These are phyloP conservation scores for Felis catus DNA, from an alignment of 2,113 vertebrate genomes.

Conservation along the genomic window F.catus_Fca126_mat1.0 CM031412.1:1195001-1195500, in stretches of 20 bases:
- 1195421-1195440: neutral
- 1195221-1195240: neutral
- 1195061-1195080: neutral
- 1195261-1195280: neutral
- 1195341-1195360: accelerated
- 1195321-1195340: neutral
- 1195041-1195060: neutral
- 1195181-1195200: neutral
- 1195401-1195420: neutral
- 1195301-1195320: no score
- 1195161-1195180: neutral
- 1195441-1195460: no score
- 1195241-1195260: neutral
- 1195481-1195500: neutral
- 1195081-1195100: neutral
- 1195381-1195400: neutral
- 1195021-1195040: neutral
- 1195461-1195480: neutral
- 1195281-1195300: neutral
- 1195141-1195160: no score
- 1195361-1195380: no score
- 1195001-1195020: accelerated
- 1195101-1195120: neutral
- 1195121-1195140: neutral
- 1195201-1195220: neutral